A percentile compares a stretch with the other conserved stretches of the same genome.
These are phyloP conservation scores for Apistogramma diplotaenia DNA, from an alignment of 2,113 vertebrate genomes.

Conservation along the genomic window DNA sequence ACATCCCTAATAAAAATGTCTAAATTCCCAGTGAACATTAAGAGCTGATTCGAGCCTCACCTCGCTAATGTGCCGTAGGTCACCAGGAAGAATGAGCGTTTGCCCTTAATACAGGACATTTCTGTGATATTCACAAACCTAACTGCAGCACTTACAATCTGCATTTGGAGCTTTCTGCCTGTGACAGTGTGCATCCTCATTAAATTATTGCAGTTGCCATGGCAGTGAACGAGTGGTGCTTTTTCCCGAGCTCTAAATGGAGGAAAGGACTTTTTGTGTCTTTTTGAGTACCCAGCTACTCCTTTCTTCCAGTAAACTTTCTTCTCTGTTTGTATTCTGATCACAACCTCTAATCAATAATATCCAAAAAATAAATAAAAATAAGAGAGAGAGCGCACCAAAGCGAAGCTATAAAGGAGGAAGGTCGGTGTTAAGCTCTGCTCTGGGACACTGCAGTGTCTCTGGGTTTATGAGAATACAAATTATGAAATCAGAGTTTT, in stretches of 20 bases:
- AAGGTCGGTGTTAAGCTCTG: slow-evolving; percentile 11
- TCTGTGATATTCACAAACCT: not conserved
- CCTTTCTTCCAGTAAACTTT: not conserved
- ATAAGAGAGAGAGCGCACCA: not conserved
- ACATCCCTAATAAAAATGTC: too few species aligned
- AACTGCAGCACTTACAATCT: not conserved
- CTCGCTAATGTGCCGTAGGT: not conserved
- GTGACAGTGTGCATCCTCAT: not conserved
- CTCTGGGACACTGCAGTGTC: not conserved
- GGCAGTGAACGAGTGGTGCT: not conserved
- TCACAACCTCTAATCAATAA: not conserved
- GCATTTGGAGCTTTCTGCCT: not conserved
- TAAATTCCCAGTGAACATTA: not conserved
- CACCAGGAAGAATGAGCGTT: not conserved
- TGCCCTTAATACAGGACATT: not conserved
- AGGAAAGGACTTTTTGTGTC: not conserved
- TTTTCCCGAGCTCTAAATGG: not conserved
- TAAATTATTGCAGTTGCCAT: not conserved
- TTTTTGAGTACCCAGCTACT: not conserved
- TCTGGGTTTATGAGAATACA: slow-evolving; percentile 27
- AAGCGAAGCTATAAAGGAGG: slow-evolving; percentile 9
- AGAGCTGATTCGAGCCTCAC: not conserved
- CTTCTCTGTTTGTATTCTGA: not conserved
- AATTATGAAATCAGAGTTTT: slow-evolving; percentile 12
- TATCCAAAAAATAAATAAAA: not conserved